A percentile compares a stretch with the other conserved stretches of the same genome.
Evolutionary conservation across 1,140 invertebrate genomes (phyloP).

Genomic region (Matsumurasca onukii): DNA sequence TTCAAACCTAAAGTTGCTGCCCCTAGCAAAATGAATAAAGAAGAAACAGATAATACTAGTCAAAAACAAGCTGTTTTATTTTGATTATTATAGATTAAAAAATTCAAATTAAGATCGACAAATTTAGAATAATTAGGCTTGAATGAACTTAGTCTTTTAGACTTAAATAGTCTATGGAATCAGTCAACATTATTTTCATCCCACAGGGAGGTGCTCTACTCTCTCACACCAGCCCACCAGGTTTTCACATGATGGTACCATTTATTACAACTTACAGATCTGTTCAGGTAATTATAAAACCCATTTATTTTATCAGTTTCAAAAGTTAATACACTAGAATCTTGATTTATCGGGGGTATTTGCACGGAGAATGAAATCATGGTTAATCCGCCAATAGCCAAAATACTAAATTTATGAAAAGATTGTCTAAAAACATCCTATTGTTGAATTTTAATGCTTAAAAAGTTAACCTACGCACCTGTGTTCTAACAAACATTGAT

Average conservation of each 20-base stretch:
- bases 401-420: no score
- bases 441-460: no score
- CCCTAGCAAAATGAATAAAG: no score
- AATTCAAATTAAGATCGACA: conserved; percentile 4
- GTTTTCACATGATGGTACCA: conserved; percentile 93
- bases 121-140: no score
- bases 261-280: conserved; percentile 76
- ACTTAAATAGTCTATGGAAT: not conserved
- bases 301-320: not conserved
- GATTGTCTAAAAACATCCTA: no score
- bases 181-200: no score
- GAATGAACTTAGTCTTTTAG: conserved; percentile 12
- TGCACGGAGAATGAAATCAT: no score
- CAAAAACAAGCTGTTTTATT: conserved; percentile 4
- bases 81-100: conserved; percentile 16
- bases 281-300: conserved; percentile 67
- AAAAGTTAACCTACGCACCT: no score
- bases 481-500: no score
- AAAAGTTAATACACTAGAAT: no score
- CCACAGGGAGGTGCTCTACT: conserved; percentile 85
- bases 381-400: no score
- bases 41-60: not conserved
- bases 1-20: not conserved
- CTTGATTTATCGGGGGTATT: no score
- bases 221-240: conserved; percentile 73